Conservation (phyloP, 53 echinoderm and acorn worm species). For the Luidia sarsii region DNA sequence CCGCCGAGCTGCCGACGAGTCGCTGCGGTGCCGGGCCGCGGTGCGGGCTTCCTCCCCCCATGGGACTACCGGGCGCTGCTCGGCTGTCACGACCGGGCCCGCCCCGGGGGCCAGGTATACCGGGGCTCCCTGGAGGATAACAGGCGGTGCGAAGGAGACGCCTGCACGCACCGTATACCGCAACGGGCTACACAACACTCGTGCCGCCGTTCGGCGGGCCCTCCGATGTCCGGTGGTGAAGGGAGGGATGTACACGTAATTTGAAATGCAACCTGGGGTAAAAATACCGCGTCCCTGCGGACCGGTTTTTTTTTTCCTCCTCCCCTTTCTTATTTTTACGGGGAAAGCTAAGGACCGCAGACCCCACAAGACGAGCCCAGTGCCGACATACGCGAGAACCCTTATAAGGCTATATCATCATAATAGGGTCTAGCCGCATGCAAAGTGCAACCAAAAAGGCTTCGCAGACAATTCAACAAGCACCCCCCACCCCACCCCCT, state of each 20-base stretch:
- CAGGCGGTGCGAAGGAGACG: too few relatives aligned
- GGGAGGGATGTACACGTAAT: too few relatives aligned
- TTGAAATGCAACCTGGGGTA: slow-evolving; percentile 46
- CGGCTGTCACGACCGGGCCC: slow-evolving; percentile 32
- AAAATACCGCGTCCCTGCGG: background rate
- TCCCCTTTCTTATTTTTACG: too few relatives aligned
- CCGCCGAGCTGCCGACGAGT: background rate
- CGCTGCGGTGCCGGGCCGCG: slow-evolving; percentile 12
- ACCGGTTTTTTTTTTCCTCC: background rate
- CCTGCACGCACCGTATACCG: too few relatives aligned
- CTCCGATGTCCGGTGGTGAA: too few relatives aligned
- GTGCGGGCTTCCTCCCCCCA: slow-evolving; percentile 22
- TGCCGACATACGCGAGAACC: slow-evolving; percentile 43
- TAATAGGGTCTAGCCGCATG: too few relatives aligned
- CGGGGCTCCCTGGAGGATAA: too few relatives aligned
- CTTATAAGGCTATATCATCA: background rate
- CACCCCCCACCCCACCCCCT: background rate
- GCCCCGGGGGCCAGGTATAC: too few relatives aligned
- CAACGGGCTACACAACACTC: too few relatives aligned
- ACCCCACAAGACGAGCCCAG: slow-evolving; percentile 32
- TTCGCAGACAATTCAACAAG: too few relatives aligned
- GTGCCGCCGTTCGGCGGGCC: too few relatives aligned
- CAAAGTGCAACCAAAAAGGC: too few relatives aligned
- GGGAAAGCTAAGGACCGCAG: slow-evolving; percentile 37
- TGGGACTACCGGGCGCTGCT: slow-evolving; percentile 34